phyloP scores from a whole-genome alignment of 92 coral and sea anemone species.

The Phenganax marumi region DNA sequence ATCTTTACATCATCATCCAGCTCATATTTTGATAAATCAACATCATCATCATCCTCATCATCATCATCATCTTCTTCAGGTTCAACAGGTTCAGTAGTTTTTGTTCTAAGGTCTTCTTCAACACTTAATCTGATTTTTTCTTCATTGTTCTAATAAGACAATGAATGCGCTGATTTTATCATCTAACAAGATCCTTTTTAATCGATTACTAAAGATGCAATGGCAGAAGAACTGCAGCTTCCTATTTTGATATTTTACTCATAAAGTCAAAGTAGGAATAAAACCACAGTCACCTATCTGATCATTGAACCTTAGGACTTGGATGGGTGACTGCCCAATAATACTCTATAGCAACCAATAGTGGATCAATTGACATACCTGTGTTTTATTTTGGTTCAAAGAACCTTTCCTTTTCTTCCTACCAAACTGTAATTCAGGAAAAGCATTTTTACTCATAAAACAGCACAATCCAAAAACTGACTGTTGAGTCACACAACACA shows the following conservation, averaged over 20 bases:
- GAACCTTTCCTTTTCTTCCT: conserved; percentile 65
- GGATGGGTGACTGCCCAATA: too few relatives aligned
- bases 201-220: not conserved
- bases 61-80: conserved; percentile 68
- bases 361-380: conserved; percentile 11
- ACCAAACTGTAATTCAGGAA: conserved; percentile 63
- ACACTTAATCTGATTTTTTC: conserved; percentile 6
- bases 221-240: too few relatives aligned
- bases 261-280: too few relatives aligned
- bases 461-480: too few relatives aligned
- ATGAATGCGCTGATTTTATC: conserved; percentile 1
- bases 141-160: conserved; percentile 1
- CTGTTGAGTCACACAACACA: too few relatives aligned
- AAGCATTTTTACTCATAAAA: too few relatives aligned
- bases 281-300: too few relatives aligned
- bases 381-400: conserved; percentile 5
- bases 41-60: conserved; percentile 73
- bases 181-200: not conserved
- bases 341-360: not conserved
- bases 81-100: conserved; percentile 27
- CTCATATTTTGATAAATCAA: conserved; percentile 90
- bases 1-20: conserved; percentile 73
- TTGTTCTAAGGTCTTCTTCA: not conserved
- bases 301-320: too few relatives aligned
- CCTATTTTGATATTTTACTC: too few relatives aligned